Evolutionary conservation across 2,797 vertebrate species (phyloP), one percentile per base, ranked within the genome.

Genomic region (Acrossocheilus wenchowensis): DNA sequence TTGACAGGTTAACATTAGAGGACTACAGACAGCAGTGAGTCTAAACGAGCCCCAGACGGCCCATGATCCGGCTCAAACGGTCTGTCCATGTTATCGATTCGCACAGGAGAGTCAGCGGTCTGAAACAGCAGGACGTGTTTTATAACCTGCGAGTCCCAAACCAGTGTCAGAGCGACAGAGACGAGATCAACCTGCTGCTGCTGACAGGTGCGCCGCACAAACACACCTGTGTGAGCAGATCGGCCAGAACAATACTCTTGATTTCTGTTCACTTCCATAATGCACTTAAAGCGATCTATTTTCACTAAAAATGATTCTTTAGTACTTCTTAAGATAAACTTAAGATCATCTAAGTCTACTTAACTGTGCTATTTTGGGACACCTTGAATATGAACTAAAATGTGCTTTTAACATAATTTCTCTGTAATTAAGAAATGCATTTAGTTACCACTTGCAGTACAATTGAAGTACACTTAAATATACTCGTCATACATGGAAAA

Each of bases 161-260:
- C 88, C 90, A 93, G 85, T 86, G 82, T 75, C 90, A 95, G 81
- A 87, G 86, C 15, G 60, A 86, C 50, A 94, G 92, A 90, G 93
- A 95, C 81, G 95, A 96, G 89, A 94, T 96, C 90, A 93, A 91
- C 89, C 78, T 96, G 52, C 91, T 96, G 62, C 77, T 96, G 34
- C 91, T 96, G 77, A 92, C 95, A 91, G 95, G 95, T 89, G 34
- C 52, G 7, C 41, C 12, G 1, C n/a, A 10, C 45, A 57, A n/a
- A 60, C 8, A 6, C 48, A n/a, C 19, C 41, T 34, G 23, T 11
- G 23, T 2, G 45, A n/a, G 6, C 78, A 45, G 26, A 26, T 26
- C 45, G 10, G 8, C 41, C 43, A 43, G 43, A 2, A 45, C 2
- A 17, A 52, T 1, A 5, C 50, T 17, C 50, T 52, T 5, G 6